These are phyloP conservation scores for Limenitis camilla DNA, from an alignment of 2,888 invertebrate species.

Conservation along the genomic window DNA sequence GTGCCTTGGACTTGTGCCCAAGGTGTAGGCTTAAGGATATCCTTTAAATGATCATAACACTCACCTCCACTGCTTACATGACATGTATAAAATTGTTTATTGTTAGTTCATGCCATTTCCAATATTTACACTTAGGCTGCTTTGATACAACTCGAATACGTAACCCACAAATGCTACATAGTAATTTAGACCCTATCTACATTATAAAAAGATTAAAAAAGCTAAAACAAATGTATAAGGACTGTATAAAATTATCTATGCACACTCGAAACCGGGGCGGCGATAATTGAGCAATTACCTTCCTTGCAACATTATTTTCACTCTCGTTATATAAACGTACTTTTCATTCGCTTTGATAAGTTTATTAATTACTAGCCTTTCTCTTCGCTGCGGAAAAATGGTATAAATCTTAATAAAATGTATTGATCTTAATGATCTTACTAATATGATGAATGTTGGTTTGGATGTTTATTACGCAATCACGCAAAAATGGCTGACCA, in stretches of 20 bases:
- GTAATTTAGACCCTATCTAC: conserved; percentile 9
- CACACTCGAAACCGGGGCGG: conserved; percentile 40
- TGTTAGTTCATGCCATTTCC: conserved; percentile 3
- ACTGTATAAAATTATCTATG: conserved; percentile 28
- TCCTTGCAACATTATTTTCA: conserved; percentile 43
- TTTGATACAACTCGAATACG: conserved; percentile 14
- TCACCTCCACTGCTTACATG: no score
- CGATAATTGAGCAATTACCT: conserved; percentile 63
- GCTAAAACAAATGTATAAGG: conserved; percentile 6
- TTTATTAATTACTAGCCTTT: no score
- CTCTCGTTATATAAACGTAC: conserved; percentile 13
- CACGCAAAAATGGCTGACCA: no score
- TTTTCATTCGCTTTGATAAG: no score
- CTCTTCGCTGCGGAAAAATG: no score
- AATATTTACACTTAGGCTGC: conserved; percentile 1
- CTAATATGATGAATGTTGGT: no score
- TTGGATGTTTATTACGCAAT: no score
- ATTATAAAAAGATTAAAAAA: not conserved
- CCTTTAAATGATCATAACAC: no score
- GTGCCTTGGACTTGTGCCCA: no score
- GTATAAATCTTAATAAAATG: no score
- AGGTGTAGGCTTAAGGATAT: no score
- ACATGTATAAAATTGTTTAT: conserved; percentile 26
- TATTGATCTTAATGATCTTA: no score
- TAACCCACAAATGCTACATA: conserved; percentile 1